phyloP scores from a whole-genome alignment of 2,113 vertebrate genomes.

The Bothrops jararaca region DNA sequence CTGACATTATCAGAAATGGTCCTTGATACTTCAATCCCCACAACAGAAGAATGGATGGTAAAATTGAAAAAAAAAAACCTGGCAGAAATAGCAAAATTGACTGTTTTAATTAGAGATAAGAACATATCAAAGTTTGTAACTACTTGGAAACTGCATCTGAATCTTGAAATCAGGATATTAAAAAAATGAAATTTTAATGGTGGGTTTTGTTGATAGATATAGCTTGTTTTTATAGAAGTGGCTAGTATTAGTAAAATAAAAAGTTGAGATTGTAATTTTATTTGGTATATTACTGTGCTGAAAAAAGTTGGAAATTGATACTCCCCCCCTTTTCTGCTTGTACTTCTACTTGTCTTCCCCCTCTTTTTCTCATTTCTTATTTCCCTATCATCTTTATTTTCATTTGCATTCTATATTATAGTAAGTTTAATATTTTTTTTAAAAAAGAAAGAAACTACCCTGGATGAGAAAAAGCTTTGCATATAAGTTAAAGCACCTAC shows the following conservation, averaged over 20 bases:
- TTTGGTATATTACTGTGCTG: not conserved
- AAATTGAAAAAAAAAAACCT: not conserved
- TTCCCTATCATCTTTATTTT: no score
- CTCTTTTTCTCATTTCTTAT: no score
- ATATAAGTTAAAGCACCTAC: not conserved
- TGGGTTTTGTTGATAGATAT: not conserved
- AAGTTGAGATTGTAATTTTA: not conserved
- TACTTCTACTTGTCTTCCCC: no score
- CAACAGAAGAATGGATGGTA: not conserved
- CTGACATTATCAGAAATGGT: not conserved
- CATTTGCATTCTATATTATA: no score
- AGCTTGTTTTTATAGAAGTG: not conserved
- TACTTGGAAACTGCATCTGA: not conserved
- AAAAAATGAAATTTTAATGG: not conserved
- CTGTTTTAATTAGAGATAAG: not conserved
- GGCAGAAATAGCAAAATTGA: not conserved
- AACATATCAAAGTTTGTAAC: not conserved
- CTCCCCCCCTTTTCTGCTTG: no score
- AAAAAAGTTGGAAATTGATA: not conserved
- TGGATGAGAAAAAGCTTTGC: not conserved
- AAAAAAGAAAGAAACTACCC: not conserved
- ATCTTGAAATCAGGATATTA: not conserved
- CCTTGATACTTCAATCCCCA: not conserved
- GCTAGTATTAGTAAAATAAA: not conserved
- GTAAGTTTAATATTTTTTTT: no score